Evolutionary conservation across 1,140 invertebrate genomes (phyloP), one percentile per base, ranked within the genome.

Genomic region (Holcopasites calliopsidis): DNA sequence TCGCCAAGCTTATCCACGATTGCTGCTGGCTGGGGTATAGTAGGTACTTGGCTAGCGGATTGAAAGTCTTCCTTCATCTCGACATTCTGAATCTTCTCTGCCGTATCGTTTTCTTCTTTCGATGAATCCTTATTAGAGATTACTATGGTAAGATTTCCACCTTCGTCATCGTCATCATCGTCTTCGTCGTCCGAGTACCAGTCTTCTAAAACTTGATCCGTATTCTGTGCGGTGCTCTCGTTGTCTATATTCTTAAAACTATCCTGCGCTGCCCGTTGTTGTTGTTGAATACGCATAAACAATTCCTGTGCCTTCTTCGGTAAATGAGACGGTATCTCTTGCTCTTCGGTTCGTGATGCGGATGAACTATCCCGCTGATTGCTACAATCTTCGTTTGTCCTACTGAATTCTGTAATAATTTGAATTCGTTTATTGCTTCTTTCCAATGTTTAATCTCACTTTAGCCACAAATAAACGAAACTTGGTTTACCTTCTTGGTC

Each of bases 171-270:
- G 7, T 90, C 88, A n/a, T 90, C 88, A 16, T 91, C 90, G 40
- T 95, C 95, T 76, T 95, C 95, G 61, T 96, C 95, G 80, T 95
- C 95, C 0, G 95, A 96, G 86, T 96, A 96, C 95, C 95, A 96
- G 85, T 95, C 94, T 72, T 95, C 95, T 74, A 95, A 93, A 61
- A 93, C 92, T 77, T 83, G 85, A 26, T 92, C 90, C 40, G 93
- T 90, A 77, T 92, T 92, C 64, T 93, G 92, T 44, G 93, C 88
- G 50, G 93, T 92, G 64, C 91, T 90, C 62, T 93, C 91, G 38
- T 93, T 92, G 33, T 93, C 93, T 47, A 89, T 68, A 44, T 89
- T 91, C 23, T 89, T 89, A 31, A 88, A 88, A 79, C 89, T 91
- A 38, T 92, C 90, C 40, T 91, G 90, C 31, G 92, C 92, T 55